Conservation (phyloP, 2,113 vertebrate genomes). For the Cyanistes caeruleus region DNA sequence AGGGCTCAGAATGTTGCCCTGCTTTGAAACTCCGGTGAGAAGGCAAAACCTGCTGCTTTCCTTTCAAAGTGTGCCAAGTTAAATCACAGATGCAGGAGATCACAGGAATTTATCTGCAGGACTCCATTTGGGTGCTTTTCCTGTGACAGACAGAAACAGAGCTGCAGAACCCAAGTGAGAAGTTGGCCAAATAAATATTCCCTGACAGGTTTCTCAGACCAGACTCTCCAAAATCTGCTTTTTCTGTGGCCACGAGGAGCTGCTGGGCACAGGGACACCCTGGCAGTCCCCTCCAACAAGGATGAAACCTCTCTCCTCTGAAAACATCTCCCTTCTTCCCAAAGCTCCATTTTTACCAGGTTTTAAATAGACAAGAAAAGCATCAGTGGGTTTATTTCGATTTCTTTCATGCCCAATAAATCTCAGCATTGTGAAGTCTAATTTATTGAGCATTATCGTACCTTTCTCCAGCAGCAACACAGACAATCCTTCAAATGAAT, state of each 20-base stretch:
- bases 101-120: background rate
- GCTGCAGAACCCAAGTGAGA: background rate
- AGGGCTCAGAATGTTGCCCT: background rate
- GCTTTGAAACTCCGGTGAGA: background rate
- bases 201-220: background rate
- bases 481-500: constrained; percentile 5
- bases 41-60: background rate
- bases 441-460: constrained; percentile 39
- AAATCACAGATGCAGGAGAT: background rate
- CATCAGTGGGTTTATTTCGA: background rate
- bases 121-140: background rate
- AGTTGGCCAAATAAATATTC: background rate
- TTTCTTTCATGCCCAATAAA: constrained; percentile 33
- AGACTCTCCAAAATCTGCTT: background rate
- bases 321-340: background rate
- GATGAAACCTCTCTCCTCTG: background rate
- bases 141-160: background rate
- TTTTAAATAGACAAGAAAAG: background rate
- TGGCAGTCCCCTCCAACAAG: background rate
- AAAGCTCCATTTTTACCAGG: background rate
- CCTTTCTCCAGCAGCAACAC: constrained; percentile 18
- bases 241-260: background rate
- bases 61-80: background rate
- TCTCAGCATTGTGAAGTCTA: background rate
- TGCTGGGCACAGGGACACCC: background rate